These are phyloP conservation scores for Sitobion miscanthi DNA, from an alignment of 1,140 invertebrate genomes.

Conservation along the genomic window DNA sequence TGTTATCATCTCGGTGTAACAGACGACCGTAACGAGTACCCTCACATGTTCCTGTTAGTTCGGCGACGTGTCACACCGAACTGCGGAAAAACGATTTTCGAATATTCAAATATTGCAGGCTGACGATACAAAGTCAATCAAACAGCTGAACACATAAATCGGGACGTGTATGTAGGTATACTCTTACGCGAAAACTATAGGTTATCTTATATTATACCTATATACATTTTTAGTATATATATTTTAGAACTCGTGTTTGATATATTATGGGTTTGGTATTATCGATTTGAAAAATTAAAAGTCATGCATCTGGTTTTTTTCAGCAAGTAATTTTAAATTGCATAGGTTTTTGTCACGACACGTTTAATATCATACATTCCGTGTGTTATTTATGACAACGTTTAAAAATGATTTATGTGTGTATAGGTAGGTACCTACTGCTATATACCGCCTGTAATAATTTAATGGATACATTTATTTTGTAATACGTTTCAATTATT, in stretches of 20 bases:
- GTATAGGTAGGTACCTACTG: background rate
- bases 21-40: background rate
- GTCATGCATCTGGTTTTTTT: background rate
- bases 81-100: background rate
- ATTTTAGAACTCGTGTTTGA: background rate
- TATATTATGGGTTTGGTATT: background rate
- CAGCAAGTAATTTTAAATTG: background rate
- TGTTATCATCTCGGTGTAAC: background rate
- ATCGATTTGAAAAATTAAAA: too few relatives aligned
- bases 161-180: background rate
- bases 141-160: background rate
- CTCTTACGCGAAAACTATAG: background rate
- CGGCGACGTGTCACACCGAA: background rate
- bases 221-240: background rate
- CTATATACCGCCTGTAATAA: background rate
- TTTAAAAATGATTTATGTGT: background rate
- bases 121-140: background rate
- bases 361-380: background rate
- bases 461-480: background rate
- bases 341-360: background rate
- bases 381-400: background rate
- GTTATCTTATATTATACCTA: too few relatives aligned
- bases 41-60: background rate
- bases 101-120: background rate
- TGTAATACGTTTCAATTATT: background rate